Evolutionary conservation across 1,140 invertebrate species (phyloP).

Genomic region (Papilio aristodemus): DNA sequence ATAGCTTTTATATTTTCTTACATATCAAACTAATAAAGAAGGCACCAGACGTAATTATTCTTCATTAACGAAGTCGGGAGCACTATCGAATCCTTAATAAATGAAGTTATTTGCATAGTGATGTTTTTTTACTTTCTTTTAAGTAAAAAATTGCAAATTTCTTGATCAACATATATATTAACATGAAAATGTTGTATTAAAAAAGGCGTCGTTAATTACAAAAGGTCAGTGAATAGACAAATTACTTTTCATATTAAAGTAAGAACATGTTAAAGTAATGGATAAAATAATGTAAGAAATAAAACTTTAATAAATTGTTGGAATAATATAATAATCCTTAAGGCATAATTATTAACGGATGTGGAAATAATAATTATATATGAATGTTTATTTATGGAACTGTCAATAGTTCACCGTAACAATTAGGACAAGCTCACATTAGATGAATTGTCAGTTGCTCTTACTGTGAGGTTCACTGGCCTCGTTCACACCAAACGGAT

Average conservation of each 20-base stretch:
- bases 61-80: neutral
- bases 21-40: no score
- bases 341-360: no score
- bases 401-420: no score
- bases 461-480: no score
- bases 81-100: neutral
- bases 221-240: neutral
- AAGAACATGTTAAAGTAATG: neutral
- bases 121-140: slow-evolving; percentile 2
- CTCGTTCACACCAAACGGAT: no score
- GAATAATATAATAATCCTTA: no score
- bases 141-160: slow-evolving; percentile 10
- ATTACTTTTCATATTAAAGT: neutral
- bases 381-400: no score
- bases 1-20: no score
- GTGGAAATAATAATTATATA: no score
- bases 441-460: no score
- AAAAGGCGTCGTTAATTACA: neutral
- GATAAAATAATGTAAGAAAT: neutral
- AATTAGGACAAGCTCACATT: no score
- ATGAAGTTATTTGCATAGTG: slow-evolving; percentile 4
- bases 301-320: neutral
- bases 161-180: neutral
- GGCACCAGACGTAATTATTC: neutral
- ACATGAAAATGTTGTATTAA: neutral